Evolutionary conservation across 1,140 invertebrate species (phyloP).

Genomic region (Bradysia coprophila): DNA sequence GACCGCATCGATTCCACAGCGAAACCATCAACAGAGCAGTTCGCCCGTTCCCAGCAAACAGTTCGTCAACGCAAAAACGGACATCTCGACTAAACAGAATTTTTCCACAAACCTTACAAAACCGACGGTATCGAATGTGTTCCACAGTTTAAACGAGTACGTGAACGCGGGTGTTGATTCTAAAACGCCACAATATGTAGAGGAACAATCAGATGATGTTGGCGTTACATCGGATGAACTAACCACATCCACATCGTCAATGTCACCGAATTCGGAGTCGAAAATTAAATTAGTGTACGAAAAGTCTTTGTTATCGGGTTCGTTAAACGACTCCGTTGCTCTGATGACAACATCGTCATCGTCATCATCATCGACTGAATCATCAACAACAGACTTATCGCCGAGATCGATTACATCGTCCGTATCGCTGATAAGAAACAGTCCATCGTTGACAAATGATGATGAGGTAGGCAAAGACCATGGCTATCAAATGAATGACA

Average conservation of each 20-base stretch:
- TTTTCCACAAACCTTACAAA: no score
- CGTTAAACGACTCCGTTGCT: no score
- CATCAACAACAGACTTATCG: slow-evolving; percentile 9
- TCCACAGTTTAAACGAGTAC: slow-evolving; percentile 16
- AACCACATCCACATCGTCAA: neutral
- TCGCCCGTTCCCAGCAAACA: slow-evolving; percentile 1
- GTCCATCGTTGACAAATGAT: neutral
- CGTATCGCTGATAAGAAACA: no score
- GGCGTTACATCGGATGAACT: no score
- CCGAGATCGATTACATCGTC: no score
- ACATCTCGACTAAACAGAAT: slow-evolving; percentile 6
- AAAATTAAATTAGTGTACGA: no score
- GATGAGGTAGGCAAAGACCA: no score
- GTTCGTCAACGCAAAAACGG: slow-evolving; percentile 3
- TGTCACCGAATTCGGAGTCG: no score
- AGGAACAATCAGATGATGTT: no score
- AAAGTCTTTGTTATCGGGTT: no score
- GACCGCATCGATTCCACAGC: slow-evolving; percentile 4
- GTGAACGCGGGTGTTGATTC: slow-evolving; percentile 3
- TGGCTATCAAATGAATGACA: no score
- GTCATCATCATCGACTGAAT: slow-evolving; percentile 21
- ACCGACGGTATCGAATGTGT: slow-evolving; percentile 33
- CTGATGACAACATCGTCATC: slow-evolving; percentile 19
- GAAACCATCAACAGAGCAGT: slow-evolving; percentile 2
- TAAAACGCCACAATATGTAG: no score